Conservation (phyloP, 2,113 vertebrate species). For the Sphyrna mokarran region DNA sequence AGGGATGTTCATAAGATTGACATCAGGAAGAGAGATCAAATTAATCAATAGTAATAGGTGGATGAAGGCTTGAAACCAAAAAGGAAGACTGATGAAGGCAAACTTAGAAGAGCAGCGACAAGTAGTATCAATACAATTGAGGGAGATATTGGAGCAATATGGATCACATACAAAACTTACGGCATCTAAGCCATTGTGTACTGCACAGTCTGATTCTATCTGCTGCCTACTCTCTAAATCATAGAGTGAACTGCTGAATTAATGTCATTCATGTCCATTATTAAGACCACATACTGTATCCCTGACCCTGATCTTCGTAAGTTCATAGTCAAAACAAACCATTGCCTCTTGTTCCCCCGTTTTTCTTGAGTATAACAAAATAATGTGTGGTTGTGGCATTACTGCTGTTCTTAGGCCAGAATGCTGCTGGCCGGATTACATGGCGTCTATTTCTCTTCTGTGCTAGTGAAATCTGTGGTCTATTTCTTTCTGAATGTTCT, state of each 20-base stretch:
- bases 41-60: background rate
- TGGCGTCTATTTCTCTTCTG: background rate
- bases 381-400: background rate
- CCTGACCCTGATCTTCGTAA: background rate
- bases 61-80: background rate
- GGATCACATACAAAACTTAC: background rate
- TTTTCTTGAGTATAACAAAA: slow-evolving; percentile 20
- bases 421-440: background rate
- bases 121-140: background rate
- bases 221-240: background rate
- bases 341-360: background rate
- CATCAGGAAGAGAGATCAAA: background rate
- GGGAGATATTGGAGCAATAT: background rate
- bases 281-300: background rate
- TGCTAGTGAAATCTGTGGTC: background rate
- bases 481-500: slow-evolving; percentile 62
- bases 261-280: background rate
- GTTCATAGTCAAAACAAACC: background rate
- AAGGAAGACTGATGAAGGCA: background rate
- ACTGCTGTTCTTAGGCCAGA: background rate
- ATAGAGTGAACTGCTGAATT: slow-evolving; percentile 9
- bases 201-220: background rate
- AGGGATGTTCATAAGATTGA: background rate
- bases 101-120: background rate
- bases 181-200: background rate